Percentiles rank a stretch among this genome's conserved stretches.
phyloP scores from a whole-genome alignment of 2,113 vertebrate genomes.

The Cnemophilus loriae region DNA sequence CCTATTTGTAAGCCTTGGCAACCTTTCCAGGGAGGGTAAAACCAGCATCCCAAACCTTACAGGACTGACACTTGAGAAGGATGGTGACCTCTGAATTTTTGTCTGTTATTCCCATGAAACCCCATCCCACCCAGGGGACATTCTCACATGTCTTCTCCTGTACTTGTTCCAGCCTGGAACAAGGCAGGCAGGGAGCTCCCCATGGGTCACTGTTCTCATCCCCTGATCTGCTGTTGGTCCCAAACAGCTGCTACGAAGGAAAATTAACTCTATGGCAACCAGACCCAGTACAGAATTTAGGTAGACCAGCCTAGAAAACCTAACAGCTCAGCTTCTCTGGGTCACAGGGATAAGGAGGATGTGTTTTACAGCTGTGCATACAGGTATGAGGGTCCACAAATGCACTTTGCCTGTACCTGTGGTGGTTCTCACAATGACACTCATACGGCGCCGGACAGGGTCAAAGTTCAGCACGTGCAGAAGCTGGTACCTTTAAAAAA shows the following conservation, averaged over 20 bases:
- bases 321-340: neutral
- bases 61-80: neutral
- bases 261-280: neutral
- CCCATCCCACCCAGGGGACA: neutral
- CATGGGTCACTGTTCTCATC: neutral
- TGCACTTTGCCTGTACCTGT: constrained; percentile 67
- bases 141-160: neutral
- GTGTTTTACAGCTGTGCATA: neutral
- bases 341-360: neutral
- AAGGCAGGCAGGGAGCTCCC: neutral
- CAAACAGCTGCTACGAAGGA: accelerated
- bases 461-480: constrained; percentile 94
- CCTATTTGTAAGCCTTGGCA: neutral
- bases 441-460: constrained; percentile 93
- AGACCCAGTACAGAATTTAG: neutral
- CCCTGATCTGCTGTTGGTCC: neutral
- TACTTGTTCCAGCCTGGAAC: neutral
- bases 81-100: neutral
- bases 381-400: neutral
- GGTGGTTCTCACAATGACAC: constrained; percentile 85
- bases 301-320: neutral
- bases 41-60: neutral
- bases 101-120: neutral
- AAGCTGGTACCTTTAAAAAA: constrained; percentile 82
- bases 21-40: neutral